Base-by-base conservation (phyloP, 2,113 vertebrate species). In the Tragelaphus strepsiceros region DNA sequence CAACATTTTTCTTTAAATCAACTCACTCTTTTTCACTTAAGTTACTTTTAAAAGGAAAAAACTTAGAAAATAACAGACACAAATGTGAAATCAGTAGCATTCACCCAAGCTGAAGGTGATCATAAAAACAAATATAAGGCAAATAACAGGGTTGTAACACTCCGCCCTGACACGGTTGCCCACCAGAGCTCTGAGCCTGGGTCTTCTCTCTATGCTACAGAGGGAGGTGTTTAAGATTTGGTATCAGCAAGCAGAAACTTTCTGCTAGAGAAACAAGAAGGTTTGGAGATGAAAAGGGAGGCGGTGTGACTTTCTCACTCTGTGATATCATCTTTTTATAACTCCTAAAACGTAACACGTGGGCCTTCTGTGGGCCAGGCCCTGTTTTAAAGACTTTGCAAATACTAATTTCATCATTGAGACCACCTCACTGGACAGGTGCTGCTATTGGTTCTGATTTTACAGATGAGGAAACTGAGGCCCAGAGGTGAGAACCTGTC, bases 21-120 rank as follows among this genome's bases (percentile, higher is more conserved):
- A 16, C 59, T n/a, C 26, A 32, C 88, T 56, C 7, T 49, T 64
- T 80, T 26, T 19, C 49, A 86, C 19, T 32, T 53, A 24, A 4
- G 30, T 87, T 92, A 67, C 67, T 51, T 91, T 91, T 49, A 90
- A 88, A 77, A 83, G 82, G 77, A 58, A 86, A 74, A 56, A 74
- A 1, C 16, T 53, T 74, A 74, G 22, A n/a, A 64, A 77, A 35
- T 46, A 93, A 30, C 32, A 16, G 30, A 28, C 2, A 7, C 11
- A 58, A 24, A 32, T 59, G 77, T 43, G 51, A 51, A 54, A 21
- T 59, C 17, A 35, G 62, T 81, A 58, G 43, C 62, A 12, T 8
- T 77, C 30, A 54, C 6, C 7, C 13, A 51, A 32, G 21, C 22
- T 5, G 53, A 26, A 85, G 54, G 51, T 14, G 16, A 21, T 15